Evolutionary conservation across 2,797 vertebrate genomes (phyloP), one percentile per base, ranked within the genome.

Genomic region (Glyptemys insculpta): DNA sequence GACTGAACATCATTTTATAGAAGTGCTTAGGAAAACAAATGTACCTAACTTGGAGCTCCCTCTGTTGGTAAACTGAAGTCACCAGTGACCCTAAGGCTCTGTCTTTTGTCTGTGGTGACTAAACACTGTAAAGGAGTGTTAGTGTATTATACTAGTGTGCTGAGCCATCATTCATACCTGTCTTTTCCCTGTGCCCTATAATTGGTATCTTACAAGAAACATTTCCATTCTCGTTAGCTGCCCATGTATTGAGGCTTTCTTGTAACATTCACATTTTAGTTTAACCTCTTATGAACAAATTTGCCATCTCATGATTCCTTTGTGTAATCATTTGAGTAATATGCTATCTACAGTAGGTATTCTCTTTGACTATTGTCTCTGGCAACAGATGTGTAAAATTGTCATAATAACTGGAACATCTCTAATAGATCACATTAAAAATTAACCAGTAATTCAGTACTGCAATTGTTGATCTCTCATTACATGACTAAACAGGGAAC

Each of bases 141-240:
- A 80, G 65, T 49, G n/a, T 37, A 10, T 68, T 37, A n/a, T 19
- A 65, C 16, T 85, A 92, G 57, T 3, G 3, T 91, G 89, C 86
- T 86, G 95, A 95, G 49, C 37, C 93, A 92, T 81, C 90, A 93
- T 83, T 85, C 59, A 14, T 83, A 59, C 90, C 37, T 95, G 41
- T 49, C 59, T 91, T 93, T 92, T 68, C 18, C 82, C 80, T 79
- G 14, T 91, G 72, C 87, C 53, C 62, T 84, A 84, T 88, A 93
- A 93, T 95, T 92, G 21, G 92, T 91, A 87, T 78, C 74, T 87
- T 94, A 86, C n/a, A 90, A 80, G 87, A 96, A 96, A 76, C 91
- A 87, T 96, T 95, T 92, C 21, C 37, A 85, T 89, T 95, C 79
- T 74, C 79, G 12, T 29, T 81, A 85, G 81, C 79, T 95, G 56